Conservation (phyloP, 1,140 invertebrate genomes). For the Hydropsyche tenuis region DNA sequence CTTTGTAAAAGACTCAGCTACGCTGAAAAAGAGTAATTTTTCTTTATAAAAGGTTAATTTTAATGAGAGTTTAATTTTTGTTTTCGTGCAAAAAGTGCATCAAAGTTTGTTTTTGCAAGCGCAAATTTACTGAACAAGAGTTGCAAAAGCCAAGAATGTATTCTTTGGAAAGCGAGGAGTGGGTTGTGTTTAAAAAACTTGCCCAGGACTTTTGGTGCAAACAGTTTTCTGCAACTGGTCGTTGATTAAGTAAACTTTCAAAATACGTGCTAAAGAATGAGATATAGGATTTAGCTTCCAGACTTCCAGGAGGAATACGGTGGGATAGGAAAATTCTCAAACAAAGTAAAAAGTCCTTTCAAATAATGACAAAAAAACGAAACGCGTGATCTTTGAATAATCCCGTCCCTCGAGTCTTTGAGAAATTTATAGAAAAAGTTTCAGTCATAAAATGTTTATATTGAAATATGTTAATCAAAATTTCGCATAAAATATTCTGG, state of each 20-base stretch:
- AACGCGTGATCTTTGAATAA: too few species aligned
- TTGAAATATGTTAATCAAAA: too few species aligned
- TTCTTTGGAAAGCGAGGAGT: neutral
- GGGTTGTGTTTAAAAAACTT: neutral
- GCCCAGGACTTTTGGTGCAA: slow-evolving; percentile 20
- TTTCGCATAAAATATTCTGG: too few species aligned
- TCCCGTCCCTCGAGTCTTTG: too few species aligned
- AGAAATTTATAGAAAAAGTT: too few species aligned
- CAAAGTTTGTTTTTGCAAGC: neutral
- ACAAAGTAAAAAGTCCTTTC: too few species aligned
- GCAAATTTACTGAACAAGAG: neutral
- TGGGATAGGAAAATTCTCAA: too few species aligned
- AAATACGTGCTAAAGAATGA: slow-evolving; percentile 33
- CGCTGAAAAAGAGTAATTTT: too few species aligned
- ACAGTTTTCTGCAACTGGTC: slow-evolving; percentile 27
- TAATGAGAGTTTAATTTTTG: neutral
- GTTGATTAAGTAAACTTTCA: slow-evolving; percentile 40
- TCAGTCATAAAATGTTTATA: too few species aligned
- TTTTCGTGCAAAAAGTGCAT: neutral
- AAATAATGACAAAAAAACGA: too few species aligned
- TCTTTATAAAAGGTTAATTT: slow-evolving; percentile 13
- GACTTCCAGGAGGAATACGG: too few species aligned
- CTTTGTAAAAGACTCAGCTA: too few species aligned
- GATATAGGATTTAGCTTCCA: slow-evolving; percentile 13
- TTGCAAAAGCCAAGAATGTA: slow-evolving; percentile 1